Percentiles rank a stretch among this genome's conserved stretches.
phyloP scores from a whole-genome alignment of 1,140 invertebrate genomes.

The Drosophila rhopaloa region DNA sequence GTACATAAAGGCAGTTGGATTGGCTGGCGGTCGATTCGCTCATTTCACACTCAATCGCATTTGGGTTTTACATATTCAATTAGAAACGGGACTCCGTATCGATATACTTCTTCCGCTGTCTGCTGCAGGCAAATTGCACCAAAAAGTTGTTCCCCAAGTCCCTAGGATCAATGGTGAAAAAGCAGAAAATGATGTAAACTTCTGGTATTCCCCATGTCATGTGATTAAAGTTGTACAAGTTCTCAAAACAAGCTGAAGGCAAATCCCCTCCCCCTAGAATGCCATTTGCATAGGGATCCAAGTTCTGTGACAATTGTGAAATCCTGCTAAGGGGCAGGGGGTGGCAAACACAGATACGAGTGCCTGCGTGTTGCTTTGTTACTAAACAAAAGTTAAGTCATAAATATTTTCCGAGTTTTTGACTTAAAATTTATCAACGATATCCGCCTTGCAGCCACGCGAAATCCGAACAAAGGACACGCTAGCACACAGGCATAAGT shows the following conservation, averaged over 20 bases:
- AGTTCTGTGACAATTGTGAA: constrained; percentile 68
- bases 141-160: constrained; percentile 46
- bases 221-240: constrained; percentile 75
- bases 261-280: neutral
- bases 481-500: constrained; percentile 30
- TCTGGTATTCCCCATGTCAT: constrained; percentile 68
- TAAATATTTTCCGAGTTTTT: constrained; percentile 82
- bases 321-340: constrained; percentile 13
- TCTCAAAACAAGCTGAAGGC: constrained; percentile 3
- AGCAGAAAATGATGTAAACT: constrained; percentile 63
- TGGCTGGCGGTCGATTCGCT: constrained; percentile 26
- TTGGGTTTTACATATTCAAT: constrained; percentile 74
- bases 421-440: constrained; percentile 83
- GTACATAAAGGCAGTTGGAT: constrained; percentile 21
- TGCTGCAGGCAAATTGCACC: constrained; percentile 36
- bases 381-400: constrained; percentile 82
- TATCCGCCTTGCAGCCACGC: constrained; percentile 62
- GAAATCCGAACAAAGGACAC: constrained; percentile 48
- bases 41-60: constrained; percentile 80
- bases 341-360: constrained; percentile 18
- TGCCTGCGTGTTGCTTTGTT: constrained; percentile 62
- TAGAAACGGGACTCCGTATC: constrained; percentile 44
- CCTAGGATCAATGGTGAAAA: constrained; percentile 68
- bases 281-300: constrained; percentile 68
- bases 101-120: neutral